phyloP scores from a whole-genome alignment of 92 coral and sea anemone genomes.

The Epizoanthus stellaris region DNA sequence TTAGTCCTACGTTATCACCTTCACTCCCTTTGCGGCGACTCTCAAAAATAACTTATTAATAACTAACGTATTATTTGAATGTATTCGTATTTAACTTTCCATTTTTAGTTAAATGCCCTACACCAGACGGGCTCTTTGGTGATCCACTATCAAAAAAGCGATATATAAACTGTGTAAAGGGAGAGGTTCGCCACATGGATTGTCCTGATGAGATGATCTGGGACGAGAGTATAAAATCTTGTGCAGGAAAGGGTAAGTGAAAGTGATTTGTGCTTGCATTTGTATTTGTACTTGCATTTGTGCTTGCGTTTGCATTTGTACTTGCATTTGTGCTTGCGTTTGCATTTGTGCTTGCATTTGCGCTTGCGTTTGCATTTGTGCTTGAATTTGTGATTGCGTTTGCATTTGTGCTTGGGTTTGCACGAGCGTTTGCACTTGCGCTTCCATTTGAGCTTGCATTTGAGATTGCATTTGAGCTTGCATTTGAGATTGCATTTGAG shows the following conservation, averaged over 20 bases:
- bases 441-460: no score
- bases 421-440: no score
- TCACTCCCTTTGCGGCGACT: no score
- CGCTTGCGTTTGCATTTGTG: no score
- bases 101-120: slow-evolving; percentile 79
- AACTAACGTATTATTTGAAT: not conserved
- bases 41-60: no score
- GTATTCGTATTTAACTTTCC: not conserved
- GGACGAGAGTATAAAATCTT: slow-evolving; percentile 81
- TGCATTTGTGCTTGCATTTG: no score
- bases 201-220: slow-evolving; percentile 94
- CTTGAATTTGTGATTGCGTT: no score
- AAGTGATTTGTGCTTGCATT: not conserved
- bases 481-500: no score
- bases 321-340: no score
- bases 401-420: no score
- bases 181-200: slow-evolving; percentile 73
- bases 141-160: slow-evolving; percentile 85
- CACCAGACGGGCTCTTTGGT: slow-evolving; percentile 82
- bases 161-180: slow-evolving; percentile 84
- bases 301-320: not conserved
- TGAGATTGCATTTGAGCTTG: no score
- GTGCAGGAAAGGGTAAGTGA: slow-evolving; percentile 87
- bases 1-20: no score
- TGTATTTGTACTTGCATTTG: not conserved